A percentile compares a stretch with the other conserved stretches of the same genome.
These are phyloP conservation scores for Callipepla squamata DNA, from an alignment of 2,113 vertebrate genomes.

Conservation along the genomic window DNA sequence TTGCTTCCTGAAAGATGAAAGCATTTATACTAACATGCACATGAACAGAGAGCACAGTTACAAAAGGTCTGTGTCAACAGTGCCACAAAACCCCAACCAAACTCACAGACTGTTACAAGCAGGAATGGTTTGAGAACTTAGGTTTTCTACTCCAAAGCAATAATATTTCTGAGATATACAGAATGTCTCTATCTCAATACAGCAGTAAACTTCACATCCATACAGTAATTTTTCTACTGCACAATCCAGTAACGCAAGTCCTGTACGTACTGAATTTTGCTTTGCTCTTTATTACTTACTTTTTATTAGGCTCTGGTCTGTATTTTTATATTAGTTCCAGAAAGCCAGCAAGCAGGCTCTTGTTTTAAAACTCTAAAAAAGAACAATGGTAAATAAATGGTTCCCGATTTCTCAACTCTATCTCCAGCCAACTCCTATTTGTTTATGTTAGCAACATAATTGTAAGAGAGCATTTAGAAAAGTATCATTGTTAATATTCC, in stretches of 20 bases:
- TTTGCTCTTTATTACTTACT: constrained; percentile 9
- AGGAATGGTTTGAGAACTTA: neutral
- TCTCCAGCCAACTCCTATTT: neutral
- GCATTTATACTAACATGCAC: constrained; percentile 50
- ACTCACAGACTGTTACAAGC: neutral
- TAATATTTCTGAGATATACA: neutral
- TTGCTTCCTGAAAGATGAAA: constrained; percentile 68
- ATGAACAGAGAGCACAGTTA: constrained; percentile 34
- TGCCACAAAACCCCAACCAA: constrained; percentile 28
- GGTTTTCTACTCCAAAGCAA: neutral
- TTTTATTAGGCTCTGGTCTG: neutral
- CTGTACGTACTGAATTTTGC: neutral
- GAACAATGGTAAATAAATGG: constrained; percentile 29
- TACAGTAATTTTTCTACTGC: neutral
- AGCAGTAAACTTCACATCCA: neutral
- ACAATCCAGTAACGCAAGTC: neutral
- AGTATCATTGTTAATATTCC: neutral
- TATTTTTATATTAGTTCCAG: constrained; percentile 17
- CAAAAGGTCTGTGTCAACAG: constrained; percentile 55
- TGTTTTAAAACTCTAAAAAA: constrained; percentile 16
- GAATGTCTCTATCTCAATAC: neutral
- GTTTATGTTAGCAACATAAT: neutral
- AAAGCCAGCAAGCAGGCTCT: neutral
- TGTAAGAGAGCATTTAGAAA: neutral
- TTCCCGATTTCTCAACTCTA: neutral